phyloP scores from a whole-genome alignment of 2,797 vertebrate genomes.

The Microchirus variegatus region DNA sequence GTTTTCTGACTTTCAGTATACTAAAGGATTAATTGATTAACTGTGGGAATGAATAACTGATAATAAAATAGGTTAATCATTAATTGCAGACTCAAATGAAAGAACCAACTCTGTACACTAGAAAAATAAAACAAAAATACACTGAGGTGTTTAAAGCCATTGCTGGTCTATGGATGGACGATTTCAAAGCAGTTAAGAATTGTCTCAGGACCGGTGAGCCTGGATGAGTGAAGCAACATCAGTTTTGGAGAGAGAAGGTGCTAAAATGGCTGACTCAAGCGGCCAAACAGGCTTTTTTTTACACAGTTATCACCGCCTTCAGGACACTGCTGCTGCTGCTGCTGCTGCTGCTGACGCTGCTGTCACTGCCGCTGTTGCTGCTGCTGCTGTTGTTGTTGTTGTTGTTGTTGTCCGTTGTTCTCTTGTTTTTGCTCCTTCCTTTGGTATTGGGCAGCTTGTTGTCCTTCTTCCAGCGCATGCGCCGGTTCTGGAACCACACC shows the following conservation, averaged over 20 bases:
- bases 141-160: background rate
- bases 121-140: background rate
- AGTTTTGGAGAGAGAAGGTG: conserved; percentile 36
- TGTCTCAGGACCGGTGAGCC: conserved; percentile 24
- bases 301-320: conserved; percentile 47
- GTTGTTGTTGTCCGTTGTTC: conserved; percentile 42
- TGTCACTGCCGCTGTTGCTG: background rate
- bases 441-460: conserved; percentile 92
- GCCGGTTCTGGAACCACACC: conserved; percentile 98
- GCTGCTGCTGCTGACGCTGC: conserved; percentile 26
- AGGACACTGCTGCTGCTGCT: conserved; percentile 24
- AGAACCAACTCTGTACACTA: no score
- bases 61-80: background rate
- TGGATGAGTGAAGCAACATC: conserved; percentile 14
- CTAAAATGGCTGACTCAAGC: conserved; percentile 12
- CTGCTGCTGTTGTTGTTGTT: conserved; percentile 20
- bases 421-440: conserved; percentile 71
- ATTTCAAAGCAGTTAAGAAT: conserved; percentile 23
- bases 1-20: background rate
- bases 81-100: background rate
- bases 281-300: conserved; percentile 6
- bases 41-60: background rate
- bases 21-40: background rate
- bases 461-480: conserved; percentile 99
- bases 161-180: background rate